These are phyloP conservation scores for Carassius carassius DNA, from an alignment of 2,113 vertebrate genomes.

Conservation along the genomic window DNA sequence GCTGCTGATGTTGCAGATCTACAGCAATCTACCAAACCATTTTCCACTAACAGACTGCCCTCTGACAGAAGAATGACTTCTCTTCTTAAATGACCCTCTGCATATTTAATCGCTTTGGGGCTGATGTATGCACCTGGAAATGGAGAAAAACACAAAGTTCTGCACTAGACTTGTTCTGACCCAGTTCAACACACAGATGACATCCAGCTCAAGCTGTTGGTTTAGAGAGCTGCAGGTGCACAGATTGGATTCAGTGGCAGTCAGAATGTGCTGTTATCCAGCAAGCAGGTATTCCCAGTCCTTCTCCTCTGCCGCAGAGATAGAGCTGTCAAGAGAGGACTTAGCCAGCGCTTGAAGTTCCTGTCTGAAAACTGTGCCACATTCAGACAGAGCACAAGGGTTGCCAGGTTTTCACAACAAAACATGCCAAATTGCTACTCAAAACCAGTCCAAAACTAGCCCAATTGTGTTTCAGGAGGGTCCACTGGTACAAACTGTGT, in stretches of 20 bases:
- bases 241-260: constrained; percentile 6
- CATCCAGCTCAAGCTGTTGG: constrained; percentile 22
- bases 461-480: no score
- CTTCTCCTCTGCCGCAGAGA: not conserved
- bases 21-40: not conserved
- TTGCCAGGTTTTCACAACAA: no score
- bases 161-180: constrained; percentile 17
- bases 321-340: constrained; percentile 20
- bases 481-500: no score
- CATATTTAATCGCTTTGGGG: not conserved
- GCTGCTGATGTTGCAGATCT: not conserved
- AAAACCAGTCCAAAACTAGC: no score
- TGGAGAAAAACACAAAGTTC: not conserved
- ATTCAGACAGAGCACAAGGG: not conserved
- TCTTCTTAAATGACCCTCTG: constrained; percentile 11
- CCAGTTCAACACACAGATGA: not conserved
- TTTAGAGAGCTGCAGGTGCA: constrained; percentile 23
- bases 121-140: not conserved
- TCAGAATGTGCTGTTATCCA: constrained; percentile 20
- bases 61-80: not conserved
- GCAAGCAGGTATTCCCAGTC: constrained; percentile 14
- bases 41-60: constrained; percentile 9
- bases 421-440: no score
- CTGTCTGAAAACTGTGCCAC: constrained; percentile 18
- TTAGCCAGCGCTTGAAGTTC: not conserved